Evolutionary conservation across 2,888 invertebrate genomes (phyloP).

Genomic region (Rhimphoctona megacephalus): DNA sequence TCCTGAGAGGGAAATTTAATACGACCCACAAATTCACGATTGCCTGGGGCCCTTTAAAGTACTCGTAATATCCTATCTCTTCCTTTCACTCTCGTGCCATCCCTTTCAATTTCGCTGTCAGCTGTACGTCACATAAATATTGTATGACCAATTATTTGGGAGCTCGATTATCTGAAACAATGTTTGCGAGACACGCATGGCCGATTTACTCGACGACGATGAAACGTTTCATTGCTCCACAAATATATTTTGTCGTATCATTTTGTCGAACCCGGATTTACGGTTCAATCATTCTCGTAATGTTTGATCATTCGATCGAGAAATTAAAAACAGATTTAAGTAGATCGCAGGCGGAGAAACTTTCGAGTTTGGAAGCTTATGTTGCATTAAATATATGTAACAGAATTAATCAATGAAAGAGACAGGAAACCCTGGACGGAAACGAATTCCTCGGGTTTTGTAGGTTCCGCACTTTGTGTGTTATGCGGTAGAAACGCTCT

Average conservation of each 20-base stretch:
- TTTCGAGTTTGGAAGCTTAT: neutral
- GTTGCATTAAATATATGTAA: neutral
- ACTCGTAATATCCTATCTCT: conserved; percentile 28
- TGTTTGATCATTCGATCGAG: neutral
- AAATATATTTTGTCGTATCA: conserved; percentile 1
- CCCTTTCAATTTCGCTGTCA: conserved; percentile 53
- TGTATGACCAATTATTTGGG: conserved; percentile 44
- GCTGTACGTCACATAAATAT: conserved; percentile 21
- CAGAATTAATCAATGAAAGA: neutral
- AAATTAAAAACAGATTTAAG: neutral
- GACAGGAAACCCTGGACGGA: neutral
- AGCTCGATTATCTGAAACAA: conserved; percentile 36
- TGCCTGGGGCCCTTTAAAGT: conserved; percentile 28
- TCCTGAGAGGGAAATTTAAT: conserved; percentile 48
- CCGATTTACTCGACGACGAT: conserved; percentile 9
- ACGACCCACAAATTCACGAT: conserved; percentile 44
- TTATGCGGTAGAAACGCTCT: neutral
- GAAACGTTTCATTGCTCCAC: neutral
- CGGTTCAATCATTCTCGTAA: conserved; percentile 3
- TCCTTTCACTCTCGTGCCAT: conserved; percentile 6
- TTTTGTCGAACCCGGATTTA: neutral
- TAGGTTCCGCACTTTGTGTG: neutral
- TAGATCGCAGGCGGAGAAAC: neutral
- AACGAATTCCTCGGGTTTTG: conserved; percentile 20
- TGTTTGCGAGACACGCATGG: conserved; percentile 40